phyloP scores from a whole-genome alignment of 1,140 invertebrate genomes.

The Pemphigus obesinymphae region DNA sequence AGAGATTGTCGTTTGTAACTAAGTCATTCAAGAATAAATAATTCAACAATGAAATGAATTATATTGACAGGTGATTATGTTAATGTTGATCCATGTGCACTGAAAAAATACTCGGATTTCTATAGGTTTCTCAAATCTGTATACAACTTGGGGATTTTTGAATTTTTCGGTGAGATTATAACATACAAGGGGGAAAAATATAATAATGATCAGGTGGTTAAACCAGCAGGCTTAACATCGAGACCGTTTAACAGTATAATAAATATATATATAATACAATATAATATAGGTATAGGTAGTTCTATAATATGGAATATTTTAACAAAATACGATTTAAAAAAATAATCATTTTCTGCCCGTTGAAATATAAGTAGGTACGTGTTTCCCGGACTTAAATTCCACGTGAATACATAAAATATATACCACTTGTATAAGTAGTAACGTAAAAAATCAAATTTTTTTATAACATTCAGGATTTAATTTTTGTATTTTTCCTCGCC shows the following conservation, averaged over 20 bases:
- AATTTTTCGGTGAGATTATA: neutral
- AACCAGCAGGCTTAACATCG: neutral
- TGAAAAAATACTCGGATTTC: conserved; percentile 23
- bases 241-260: neutral
- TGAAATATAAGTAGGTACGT: too few species aligned
- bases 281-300: too few species aligned
- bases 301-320: neutral
- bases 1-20: conserved; percentile 25
- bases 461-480: too few species aligned
- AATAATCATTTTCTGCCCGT: neutral
- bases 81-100: neutral
- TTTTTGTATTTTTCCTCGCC: too few species aligned
- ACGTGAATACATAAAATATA: too few species aligned
- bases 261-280: neutral
- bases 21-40: conserved; percentile 35
- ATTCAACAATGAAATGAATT: conserved; percentile 36
- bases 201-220: conserved; percentile 10
- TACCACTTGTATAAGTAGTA: too few species aligned
- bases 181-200: neutral
- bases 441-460: too few species aligned
- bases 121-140: neutral
- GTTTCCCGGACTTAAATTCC: too few species aligned
- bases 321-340: neutral
- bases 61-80: conserved; percentile 38
- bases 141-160: neutral